These are phyloP conservation scores for Argentina silus DNA, from an alignment of 2,797 vertebrate species.

Conservation along the genomic window DNA sequence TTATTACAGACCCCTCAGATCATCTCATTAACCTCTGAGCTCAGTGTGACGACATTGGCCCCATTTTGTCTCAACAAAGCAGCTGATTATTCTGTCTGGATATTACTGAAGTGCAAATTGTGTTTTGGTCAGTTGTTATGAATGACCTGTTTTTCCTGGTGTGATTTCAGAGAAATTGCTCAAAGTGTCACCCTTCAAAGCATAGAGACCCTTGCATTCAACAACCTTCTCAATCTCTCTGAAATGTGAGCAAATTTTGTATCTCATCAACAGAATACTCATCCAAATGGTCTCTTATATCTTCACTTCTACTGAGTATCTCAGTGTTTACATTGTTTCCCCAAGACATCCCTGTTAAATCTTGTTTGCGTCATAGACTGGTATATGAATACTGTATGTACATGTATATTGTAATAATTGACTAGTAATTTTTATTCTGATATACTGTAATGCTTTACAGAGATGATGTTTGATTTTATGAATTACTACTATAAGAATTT, in stretches of 20 bases:
- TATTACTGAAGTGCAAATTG: not conserved
- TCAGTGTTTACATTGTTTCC: not conserved
- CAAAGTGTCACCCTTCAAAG: conserved; percentile 85
- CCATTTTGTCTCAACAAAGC: not conserved
- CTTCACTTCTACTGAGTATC: not conserved
- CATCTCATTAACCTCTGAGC: not conserved
- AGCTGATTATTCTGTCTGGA: not conserved
- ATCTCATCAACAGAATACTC: not conserved
- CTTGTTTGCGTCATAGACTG: too few relatives aligned
- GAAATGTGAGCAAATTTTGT: conserved; percentile 82
- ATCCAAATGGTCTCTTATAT: too few relatives aligned
- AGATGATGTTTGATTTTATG: not conserved
- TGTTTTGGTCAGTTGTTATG: conserved; percentile 10
- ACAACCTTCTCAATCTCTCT: conserved; percentile 82
- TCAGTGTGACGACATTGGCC: not conserved
- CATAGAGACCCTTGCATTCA: conserved; percentile 84
- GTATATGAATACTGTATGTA: not conserved
- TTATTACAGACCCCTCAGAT: not conserved
- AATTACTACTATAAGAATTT: not conserved
- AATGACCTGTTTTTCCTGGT: conserved; percentile 18
- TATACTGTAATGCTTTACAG: not conserved
- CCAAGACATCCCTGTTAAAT: not conserved
- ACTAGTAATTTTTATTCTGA: too few relatives aligned
- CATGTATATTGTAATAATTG: not conserved
- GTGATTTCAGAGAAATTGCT: conserved; percentile 80